A percentile compares a stretch with the other conserved stretches of the same genome.
These are phyloP conservation scores for Cynopterus sphinx DNA, from an alignment of 2,797 vertebrate species.

Conservation along the genomic window DNA sequence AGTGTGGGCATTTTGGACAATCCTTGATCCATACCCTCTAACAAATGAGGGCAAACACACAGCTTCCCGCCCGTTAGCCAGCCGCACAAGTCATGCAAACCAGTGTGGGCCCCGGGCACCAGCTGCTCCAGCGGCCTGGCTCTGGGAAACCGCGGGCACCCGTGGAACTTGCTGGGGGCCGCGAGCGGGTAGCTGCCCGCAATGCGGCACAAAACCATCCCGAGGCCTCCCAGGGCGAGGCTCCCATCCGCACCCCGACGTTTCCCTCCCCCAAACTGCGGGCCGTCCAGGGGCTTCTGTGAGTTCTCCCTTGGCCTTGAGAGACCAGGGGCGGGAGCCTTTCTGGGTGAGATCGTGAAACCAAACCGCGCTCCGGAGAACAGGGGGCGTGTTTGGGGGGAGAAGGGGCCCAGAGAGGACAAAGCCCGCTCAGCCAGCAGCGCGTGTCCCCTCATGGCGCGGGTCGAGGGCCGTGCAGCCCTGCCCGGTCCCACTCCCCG, in stretches of 20 bases:
- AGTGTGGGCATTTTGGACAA: constrained; percentile 23
- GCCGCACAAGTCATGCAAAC: neutral
- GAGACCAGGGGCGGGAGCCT: neutral
- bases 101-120: neutral
- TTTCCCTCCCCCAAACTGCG: neutral
- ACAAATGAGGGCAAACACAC: neutral
- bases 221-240: neutral
- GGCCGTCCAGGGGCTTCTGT: neutral
- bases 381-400: neutral
- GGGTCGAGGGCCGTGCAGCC: neutral
- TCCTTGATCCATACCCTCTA: neutral
- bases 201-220: constrained; percentile 28
- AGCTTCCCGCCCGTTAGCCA: neutral
- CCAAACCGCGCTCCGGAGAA: neutral
- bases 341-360: neutral
- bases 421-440: neutral
- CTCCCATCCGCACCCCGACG: neutral
- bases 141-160: neutral
- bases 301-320: neutral
- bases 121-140: neutral
- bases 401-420: neutral
- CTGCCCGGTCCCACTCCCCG: neutral
- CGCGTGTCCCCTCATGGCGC: neutral
- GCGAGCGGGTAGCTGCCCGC: neutral
- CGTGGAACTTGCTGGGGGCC: neutral